Percentiles rank a stretch among this genome's conserved stretches.
phyloP scores from a whole-genome alignment of 1,140 invertebrate species.

The Cylas formicarius region DNA sequence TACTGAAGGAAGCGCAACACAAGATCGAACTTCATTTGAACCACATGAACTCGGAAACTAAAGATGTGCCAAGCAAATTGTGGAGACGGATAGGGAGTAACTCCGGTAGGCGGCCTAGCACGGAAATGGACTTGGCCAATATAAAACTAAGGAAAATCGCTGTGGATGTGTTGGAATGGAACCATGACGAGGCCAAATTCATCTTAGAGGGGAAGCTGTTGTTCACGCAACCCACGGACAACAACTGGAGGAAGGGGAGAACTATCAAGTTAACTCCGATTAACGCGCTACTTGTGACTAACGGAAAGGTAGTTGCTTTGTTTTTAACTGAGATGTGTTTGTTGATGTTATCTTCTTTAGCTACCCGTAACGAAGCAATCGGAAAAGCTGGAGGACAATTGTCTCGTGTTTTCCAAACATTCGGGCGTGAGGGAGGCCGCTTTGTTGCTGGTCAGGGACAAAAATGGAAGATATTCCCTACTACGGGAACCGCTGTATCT shows the following conservation, averaged over 20 bases:
- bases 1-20: constrained; percentile 74
- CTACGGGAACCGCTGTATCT: constrained; percentile 83
- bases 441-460: constrained; percentile 81
- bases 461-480: constrained; percentile 77
- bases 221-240: constrained; percentile 80
- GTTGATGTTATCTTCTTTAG: constrained; percentile 16
- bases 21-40: constrained; percentile 90
- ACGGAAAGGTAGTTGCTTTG: constrained; percentile 61
- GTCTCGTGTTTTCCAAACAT: constrained; percentile 50
- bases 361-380: constrained; percentile 16
- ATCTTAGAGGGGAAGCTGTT: constrained; percentile 78
- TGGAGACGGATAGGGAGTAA: constrained; percentile 81
- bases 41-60: constrained; percentile 90
- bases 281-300: constrained; percentile 80
- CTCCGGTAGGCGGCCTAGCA: constrained; percentile 59
- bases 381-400: constrained; percentile 39
- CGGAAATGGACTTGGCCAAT: constrained; percentile 77
- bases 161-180: constrained; percentile 87
- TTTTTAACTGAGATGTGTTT: background rate
- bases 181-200: constrained; percentile 82
- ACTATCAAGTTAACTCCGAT: constrained; percentile 82
- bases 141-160: constrained; percentile 87
- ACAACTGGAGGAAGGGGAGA: constrained; percentile 79
- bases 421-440: constrained; percentile 80
- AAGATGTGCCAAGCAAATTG: constrained; percentile 81